Evolutionary conservation across 2,797 vertebrate genomes (phyloP), one percentile per base, ranked within the genome.

Genomic region (Pempheris klunzingeri): DNA sequence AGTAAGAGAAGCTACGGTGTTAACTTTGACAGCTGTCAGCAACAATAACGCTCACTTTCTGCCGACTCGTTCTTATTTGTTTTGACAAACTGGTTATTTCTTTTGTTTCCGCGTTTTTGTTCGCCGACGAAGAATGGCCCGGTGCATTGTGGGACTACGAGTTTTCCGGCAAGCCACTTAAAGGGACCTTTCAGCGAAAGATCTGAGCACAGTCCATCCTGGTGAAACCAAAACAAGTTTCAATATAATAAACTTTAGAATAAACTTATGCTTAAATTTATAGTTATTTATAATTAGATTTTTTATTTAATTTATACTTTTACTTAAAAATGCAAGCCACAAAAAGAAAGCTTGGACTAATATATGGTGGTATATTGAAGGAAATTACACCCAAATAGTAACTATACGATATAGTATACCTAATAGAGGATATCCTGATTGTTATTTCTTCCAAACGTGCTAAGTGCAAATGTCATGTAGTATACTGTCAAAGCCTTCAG

Each of bases 31-130:
- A 83, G 81, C 83, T 85, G 90, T 88, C 87, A 87, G 72, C 60
- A 20, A 32, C 52, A 50, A 63, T 72, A 64, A 44, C 34, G 55
- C 70, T 83, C 62, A 87, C 87, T 93, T 85, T 83, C 28, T 71
- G 66, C 59, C 82, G 52, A 85, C 71, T 82, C 72, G 70, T 17
- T 73, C 70, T 59, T 84, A 72, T 85, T 89, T 91, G 88, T 92
- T 91, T 85, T 84, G 85, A 89, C 80, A 88, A 91, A 88, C 86
- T 80, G 88, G 75, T 77, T 76, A 61, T 80, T 82, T 92, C 86
- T 92, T 90, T 92, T 92, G 92, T 92, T 93, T 93, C 91, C 92
- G 92, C 87, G 86, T 91, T 92, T 91, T 91, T 90, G 83, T 89
- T 88, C 52, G 78, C 67, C 81, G 70, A 87, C 52, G 83, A 83